Evolutionary conservation across 2,113 vertebrate species (phyloP), one percentile per base, ranked within the genome.

Genomic region (Suncus etruscus): DNA sequence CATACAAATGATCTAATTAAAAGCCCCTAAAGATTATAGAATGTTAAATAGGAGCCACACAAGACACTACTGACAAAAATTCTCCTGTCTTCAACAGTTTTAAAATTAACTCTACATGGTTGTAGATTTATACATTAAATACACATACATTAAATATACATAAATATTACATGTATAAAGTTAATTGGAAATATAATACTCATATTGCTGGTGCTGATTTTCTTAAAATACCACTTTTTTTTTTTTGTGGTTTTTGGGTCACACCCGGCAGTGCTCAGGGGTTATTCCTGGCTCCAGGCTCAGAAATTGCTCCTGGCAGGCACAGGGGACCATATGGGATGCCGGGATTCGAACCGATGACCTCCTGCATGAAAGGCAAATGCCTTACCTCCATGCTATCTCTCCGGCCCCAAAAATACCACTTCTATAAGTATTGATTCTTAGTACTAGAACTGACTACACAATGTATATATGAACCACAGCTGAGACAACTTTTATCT

Each of bases 1-100:
- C 87, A 86, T 48, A 25, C 50, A 58, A 95, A 10, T 27, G 58
- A 31, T 92, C 27, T 51, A 54, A 89, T 63, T 93, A 25, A 76
- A 73, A 83, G 54, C 54, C 22, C 54, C 31, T 91, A 61, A 82
- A 88, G 69, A 83, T 5, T 15, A 47, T 0, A 80, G 66, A 91
- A 84, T 81, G n/a, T 32, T 58, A 51, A 94, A 39, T 14, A 68
- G 61, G 45, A 66, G 74, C n/a, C 32, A 65, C 1, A 61, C 0
- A 5, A 78, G 82, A 77, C 16, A 68, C 6, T 51, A 58, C 45
- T 66, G 68, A 87, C 70, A 39, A 92, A 74, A 39, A 39, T 39
- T 39, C 39, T 39, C 39, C 39, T 39, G 3, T 39, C 5, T 39
- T 39, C 3, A 5, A 39, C 39, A 39, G 39, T 39, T 39, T 39